Conservation (phyloP, 2,888 invertebrate genomes). For the Drosophila silvestris region DNA sequence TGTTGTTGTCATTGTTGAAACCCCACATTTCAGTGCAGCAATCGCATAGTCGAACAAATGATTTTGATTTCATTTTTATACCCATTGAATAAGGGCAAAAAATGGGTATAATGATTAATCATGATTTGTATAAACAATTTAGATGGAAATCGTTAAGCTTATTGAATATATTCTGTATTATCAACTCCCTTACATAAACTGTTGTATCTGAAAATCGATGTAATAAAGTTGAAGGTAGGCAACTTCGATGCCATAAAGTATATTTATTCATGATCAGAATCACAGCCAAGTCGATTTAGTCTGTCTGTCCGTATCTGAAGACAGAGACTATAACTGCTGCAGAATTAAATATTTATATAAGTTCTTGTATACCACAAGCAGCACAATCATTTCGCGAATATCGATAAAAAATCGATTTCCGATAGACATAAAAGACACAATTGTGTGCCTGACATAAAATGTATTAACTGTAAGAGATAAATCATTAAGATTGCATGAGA, state of each 20-base stretch:
- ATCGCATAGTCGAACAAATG: constrained; percentile 54
- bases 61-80: constrained; percentile 42
- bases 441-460: neutral
- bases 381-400: neutral
- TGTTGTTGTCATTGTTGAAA: constrained; percentile 6
- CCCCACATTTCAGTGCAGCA: constrained; percentile 21
- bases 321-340: neutral
- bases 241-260: neutral
- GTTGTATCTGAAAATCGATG: rapidly evolving
- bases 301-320: neutral
- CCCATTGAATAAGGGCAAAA: neutral
- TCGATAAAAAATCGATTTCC: neutral
- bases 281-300: rapidly evolving
- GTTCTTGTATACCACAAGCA: neutral
- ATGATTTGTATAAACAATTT: neutral
- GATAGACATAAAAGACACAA: rapidly evolving
- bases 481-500: neutral
- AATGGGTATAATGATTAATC: neutral
- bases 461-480: neutral
- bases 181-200: neutral
- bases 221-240: neutral
- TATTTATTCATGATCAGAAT: neutral
- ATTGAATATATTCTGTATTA: neutral
- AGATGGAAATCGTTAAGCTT: neutral
- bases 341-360: neutral